These are phyloP conservation scores for Salticus scenicus DNA, from an alignment of 2,888 invertebrate species.

Conservation along the genomic window DNA sequence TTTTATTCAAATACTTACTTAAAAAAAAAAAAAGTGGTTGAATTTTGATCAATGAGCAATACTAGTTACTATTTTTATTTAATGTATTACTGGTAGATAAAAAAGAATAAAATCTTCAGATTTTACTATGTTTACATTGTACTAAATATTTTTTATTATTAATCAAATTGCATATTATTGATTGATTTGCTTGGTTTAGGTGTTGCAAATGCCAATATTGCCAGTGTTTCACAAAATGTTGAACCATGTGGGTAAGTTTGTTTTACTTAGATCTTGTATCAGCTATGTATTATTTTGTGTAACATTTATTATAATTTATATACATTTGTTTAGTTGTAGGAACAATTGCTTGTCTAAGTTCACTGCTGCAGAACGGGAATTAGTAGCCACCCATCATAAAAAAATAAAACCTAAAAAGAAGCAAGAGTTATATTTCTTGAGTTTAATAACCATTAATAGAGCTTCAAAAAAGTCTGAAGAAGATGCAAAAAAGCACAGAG, in stretches of 20 bases:
- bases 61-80: too few species aligned
- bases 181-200: too few species aligned
- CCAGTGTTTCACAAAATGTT: background rate
- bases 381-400: background rate
- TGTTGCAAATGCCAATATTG: too few species aligned
- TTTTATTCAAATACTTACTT: too few species aligned
- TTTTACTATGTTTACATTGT: too few species aligned
- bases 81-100: too few species aligned
- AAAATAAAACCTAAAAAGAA: slow-evolving; percentile 14
- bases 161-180: too few species aligned
- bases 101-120: too few species aligned
- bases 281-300: too few species aligned
- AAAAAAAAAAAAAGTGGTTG: too few species aligned
- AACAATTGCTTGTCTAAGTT: slow-evolving; percentile 32
- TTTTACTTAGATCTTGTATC: background rate
- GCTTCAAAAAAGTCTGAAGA: slow-evolving; percentile 21
- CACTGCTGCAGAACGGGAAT: slow-evolving; percentile 2
- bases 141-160: too few species aligned
- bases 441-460: slow-evolving; percentile 37
- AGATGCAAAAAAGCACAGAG: slow-evolving; percentile 32
- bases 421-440: slow-evolving; percentile 33
- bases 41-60: too few species aligned
- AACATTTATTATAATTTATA: background rate
- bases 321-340: slow-evolving; percentile 36
- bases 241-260: slow-evolving; percentile 6